phyloP scores from a whole-genome alignment of 2,797 vertebrate species.

The Pelobates cultripes region DNA sequence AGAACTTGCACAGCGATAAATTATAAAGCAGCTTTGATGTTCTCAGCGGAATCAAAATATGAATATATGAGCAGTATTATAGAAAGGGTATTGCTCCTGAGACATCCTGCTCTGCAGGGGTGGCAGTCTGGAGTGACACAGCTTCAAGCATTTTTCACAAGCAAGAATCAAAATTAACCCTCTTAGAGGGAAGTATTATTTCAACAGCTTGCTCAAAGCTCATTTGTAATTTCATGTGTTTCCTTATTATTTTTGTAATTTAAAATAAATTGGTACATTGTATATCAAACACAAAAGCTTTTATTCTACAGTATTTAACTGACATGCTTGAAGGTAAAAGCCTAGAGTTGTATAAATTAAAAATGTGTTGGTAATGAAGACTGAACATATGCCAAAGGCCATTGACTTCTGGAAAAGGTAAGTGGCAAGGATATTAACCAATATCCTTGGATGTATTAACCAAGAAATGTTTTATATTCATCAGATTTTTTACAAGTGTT shows the following conservation, averaged over 20 bases:
- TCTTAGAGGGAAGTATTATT: conserved; percentile 69
- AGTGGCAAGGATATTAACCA: neutral
- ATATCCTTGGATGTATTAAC: neutral
- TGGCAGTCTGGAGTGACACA: conserved; percentile 83
- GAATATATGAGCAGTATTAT: conserved; percentile 68
- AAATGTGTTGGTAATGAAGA: conserved; percentile 5
- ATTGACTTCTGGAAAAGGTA: conserved; percentile 23
- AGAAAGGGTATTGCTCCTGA: conserved; percentile 81
- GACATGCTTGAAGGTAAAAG: neutral
- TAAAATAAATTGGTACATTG: conserved; percentile 55
- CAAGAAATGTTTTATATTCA: neutral
- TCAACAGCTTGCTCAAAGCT: conserved; percentile 69
- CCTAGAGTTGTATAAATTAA: conserved; percentile 2
- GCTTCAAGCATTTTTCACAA: conserved; percentile 88
- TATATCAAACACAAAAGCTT: conserved; percentile 22
- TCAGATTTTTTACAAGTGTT: neutral
- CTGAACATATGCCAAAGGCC: neutral
- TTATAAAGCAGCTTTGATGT: conserved; percentile 64
- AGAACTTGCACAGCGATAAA: conserved; percentile 56
- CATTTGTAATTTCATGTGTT: conserved; percentile 63
- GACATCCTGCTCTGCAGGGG: conserved; percentile 82
- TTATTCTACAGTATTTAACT: conserved; percentile 29
- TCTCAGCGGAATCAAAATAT: conserved; percentile 62
- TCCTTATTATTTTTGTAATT: conserved; percentile 62
- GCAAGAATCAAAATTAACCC: conserved; percentile 73